Conservation (phyloP, 2,797 vertebrate genomes). For the Alauda arvensis region DNA sequence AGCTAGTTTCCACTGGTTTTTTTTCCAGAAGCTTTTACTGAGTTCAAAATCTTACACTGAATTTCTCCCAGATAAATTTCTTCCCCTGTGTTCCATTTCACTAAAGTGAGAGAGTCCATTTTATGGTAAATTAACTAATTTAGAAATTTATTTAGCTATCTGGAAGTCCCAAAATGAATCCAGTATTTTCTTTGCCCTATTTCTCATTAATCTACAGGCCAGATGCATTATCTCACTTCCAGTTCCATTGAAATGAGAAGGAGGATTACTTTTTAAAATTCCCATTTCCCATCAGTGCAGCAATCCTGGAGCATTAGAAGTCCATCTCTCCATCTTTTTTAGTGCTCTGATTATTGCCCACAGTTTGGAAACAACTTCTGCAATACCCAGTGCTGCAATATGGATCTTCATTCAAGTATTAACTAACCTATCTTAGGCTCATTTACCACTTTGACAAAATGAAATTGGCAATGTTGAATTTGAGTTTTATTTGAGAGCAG, state of each 20-base stretch:
- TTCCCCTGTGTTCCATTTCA: not conserved
- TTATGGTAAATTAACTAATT: not conserved
- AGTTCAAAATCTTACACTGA: not conserved
- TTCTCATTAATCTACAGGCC: not conserved
- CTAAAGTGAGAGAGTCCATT: not conserved
- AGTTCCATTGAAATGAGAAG: not conserved
- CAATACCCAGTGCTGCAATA: not conserved
- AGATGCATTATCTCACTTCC: slow-evolving; percentile 6
- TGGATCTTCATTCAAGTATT: not conserved
- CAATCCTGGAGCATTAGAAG: not conserved
- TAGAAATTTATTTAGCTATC: slow-evolving; percentile 10
- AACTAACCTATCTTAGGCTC: not conserved
- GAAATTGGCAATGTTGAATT: not conserved
- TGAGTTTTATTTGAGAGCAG: not conserved
- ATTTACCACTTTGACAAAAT: not conserved
- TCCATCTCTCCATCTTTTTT: not conserved
- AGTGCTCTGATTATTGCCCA: not conserved
- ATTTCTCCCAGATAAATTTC: not conserved
- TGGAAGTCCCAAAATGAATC: not conserved
- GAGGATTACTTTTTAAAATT: slow-evolving; percentile 5
- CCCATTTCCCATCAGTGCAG: not conserved
- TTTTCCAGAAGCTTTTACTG: not conserved
- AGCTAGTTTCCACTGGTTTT: not conserved
- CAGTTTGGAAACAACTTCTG: slow-evolving; percentile 9
- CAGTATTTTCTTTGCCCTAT: not conserved